phyloP scores from a whole-genome alignment of 2,888 invertebrate species.

The Uloborus plumipes region DNA sequence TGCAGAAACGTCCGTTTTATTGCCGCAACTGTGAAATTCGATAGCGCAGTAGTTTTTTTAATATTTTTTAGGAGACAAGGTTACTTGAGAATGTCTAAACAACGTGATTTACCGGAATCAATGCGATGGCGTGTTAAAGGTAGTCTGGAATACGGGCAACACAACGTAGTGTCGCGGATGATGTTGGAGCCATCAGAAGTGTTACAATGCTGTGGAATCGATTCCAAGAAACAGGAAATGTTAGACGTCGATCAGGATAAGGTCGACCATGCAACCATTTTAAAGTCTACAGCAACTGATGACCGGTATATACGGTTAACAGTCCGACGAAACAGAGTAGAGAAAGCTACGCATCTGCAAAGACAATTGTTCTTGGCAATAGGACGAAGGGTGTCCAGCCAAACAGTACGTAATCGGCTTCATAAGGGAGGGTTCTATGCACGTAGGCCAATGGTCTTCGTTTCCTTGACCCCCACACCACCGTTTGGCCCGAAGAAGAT shows the following conservation, averaged over 20 bases:
- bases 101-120: background rate
- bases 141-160: background rate
- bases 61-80: conserved; percentile 1
- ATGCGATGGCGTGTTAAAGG: background rate
- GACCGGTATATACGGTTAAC: conserved; percentile 9
- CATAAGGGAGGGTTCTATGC: no score
- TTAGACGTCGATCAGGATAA: conserved; percentile 15
- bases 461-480: no score
- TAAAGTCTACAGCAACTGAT: conserved; percentile 14
- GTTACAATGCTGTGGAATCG: conserved; percentile 10
- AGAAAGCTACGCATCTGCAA: background rate
- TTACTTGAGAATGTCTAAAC: conserved; percentile 4
- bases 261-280: conserved; percentile 11
- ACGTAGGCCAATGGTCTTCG: no score
- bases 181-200: no score
- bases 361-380: background rate
- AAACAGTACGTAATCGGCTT: background rate
- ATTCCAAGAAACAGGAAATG: conserved; percentile 16
- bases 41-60: background rate
- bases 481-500: no score
- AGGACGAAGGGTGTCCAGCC: conserved; percentile 4
- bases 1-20: background rate
- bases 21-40: conserved; percentile 5
- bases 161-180: background rate
- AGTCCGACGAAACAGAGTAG: conserved; percentile 7